A percentile compares a stretch with the other conserved stretches of the same genome.
phyloP scores from a whole-genome alignment of 2,797 vertebrate genomes.

The Eutrigla gurnardus region DNA sequence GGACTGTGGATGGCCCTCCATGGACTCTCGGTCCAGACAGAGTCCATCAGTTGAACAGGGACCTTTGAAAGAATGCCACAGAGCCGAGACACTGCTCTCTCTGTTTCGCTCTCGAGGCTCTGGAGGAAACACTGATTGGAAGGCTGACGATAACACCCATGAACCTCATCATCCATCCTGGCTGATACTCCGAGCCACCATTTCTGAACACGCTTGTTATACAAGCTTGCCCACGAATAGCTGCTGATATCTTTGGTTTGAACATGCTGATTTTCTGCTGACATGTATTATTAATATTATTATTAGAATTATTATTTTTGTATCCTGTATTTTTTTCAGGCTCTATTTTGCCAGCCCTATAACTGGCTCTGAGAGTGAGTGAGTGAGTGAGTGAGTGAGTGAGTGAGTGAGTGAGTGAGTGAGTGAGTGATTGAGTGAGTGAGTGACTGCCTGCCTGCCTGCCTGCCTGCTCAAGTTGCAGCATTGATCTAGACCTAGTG shows the following conservation, averaged over 20 bases:
- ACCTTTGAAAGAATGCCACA: slow-evolving; percentile 65
- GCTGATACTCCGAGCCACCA: slow-evolving; percentile 18
- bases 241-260: background rate
- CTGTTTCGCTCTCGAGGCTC: slow-evolving; percentile 69
- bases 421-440: no score
- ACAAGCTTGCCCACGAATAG: slow-evolving; percentile 50
- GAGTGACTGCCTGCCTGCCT: no score
- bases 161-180: slow-evolving; percentile 56
- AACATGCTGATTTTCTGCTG: slow-evolving; percentile 35
- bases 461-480: no score
- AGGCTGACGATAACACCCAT: slow-evolving; percentile 56
- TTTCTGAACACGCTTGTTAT: slow-evolving; percentile 16
- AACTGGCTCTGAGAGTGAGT: no score
- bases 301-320: no score
- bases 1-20: slow-evolving; percentile 48
- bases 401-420: no score
- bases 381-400: no score
- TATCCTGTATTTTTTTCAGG: no score
- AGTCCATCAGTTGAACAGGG: slow-evolving; percentile 63
- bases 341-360: no score
- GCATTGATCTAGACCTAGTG: no score
- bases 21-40: slow-evolving; percentile 62
- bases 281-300: slow-evolving; percentile 29
- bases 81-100: slow-evolving; percentile 69
- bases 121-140: slow-evolving; percentile 62